Conservation (phyloP, 1,140 invertebrate species). For the Portunus trituberculatus region DNA sequence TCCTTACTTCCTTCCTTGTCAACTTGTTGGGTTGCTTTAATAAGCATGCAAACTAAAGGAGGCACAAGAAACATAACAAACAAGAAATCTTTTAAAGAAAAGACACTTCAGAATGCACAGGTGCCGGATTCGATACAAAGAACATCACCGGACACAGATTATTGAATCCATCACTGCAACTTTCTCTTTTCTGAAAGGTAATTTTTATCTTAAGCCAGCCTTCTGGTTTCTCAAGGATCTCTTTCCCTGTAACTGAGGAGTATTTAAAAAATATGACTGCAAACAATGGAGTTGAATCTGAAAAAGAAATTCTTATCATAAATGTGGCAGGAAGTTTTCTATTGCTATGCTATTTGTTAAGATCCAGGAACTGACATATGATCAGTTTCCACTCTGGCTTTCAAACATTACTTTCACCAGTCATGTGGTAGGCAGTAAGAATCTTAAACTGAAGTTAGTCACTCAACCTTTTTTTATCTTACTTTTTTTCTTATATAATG, state of each 20-base stretch:
- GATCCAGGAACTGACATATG: conserved; percentile 74
- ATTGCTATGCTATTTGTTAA: conserved; percentile 58
- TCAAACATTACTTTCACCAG: conserved; percentile 48
- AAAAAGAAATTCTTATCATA: conserved; percentile 73
- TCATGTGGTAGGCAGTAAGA: conserved; percentile 43
- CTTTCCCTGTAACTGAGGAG: conserved; percentile 74
- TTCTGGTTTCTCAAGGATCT: conserved; percentile 69
- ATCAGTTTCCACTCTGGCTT: conserved; percentile 52
- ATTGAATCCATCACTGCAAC: conserved; percentile 65
- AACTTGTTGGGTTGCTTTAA: conserved; percentile 76
- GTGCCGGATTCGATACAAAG: conserved; percentile 25
- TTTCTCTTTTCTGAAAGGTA: conserved; percentile 72
- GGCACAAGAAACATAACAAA: conserved; percentile 73
- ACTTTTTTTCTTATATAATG: conserved; percentile 38
- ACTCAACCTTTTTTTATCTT: conserved; percentile 56
- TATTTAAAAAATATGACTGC: conserved; percentile 57
- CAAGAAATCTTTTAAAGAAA: conserved; percentile 71
- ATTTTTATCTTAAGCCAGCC: conserved; percentile 73
- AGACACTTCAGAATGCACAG: conserved; percentile 39
- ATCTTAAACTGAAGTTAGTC: conserved; percentile 48
- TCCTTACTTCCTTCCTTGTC: conserved; percentile 76
- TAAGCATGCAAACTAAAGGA: conserved; percentile 76
- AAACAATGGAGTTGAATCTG: conserved; percentile 68
- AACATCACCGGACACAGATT: conserved; percentile 49
- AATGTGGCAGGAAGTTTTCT: conserved; percentile 74